Evolutionary conservation across 1,140 invertebrate genomes (phyloP).

Genomic region (Geopemphigus sp.): DNA sequence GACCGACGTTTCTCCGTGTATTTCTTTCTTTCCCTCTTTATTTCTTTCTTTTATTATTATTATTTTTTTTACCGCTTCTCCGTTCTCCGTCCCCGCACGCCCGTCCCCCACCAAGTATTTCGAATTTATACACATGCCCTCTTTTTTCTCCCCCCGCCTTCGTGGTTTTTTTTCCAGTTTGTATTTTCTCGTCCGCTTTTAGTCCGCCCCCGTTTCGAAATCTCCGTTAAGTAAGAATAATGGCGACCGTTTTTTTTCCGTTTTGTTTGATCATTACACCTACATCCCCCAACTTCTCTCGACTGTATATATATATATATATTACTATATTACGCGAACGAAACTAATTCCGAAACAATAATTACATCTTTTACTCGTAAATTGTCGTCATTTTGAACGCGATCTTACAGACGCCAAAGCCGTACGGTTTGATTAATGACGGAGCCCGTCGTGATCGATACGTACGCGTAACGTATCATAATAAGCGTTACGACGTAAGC

Average conservation of each 20-base stretch:
- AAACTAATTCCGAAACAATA: slow-evolving; percentile 48
- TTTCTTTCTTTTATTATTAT: neutral
- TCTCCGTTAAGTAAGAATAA: slow-evolving; percentile 49
- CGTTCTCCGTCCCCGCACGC: neutral
- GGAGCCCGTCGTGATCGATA: too few species aligned
- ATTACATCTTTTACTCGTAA: slow-evolving; percentile 43
- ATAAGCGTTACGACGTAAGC: too few species aligned
- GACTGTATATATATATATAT: neutral
- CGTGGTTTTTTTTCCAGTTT: neutral
- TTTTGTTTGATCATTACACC: slow-evolving; percentile 42
- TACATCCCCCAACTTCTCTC: neutral
- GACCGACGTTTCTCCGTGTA: neutral
- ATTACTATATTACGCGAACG: slow-evolving; percentile 17
- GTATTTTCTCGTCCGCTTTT: neutral
- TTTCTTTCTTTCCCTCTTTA: neutral
- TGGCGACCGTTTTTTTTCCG: slow-evolving; percentile 47
- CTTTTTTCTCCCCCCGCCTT: neutral
- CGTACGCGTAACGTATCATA: too few species aligned
- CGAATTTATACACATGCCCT: neutral
- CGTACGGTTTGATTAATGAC: neutral
- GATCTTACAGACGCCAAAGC: neutral
- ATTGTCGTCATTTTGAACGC: slow-evolving; percentile 11
- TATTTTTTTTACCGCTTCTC: neutral
- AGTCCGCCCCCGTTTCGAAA: slow-evolving; percentile 40
- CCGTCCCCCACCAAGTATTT: too few species aligned